Evolutionary conservation across 2,113 vertebrate species (phyloP).

Genomic region (Theropithecus gelada): DNA sequence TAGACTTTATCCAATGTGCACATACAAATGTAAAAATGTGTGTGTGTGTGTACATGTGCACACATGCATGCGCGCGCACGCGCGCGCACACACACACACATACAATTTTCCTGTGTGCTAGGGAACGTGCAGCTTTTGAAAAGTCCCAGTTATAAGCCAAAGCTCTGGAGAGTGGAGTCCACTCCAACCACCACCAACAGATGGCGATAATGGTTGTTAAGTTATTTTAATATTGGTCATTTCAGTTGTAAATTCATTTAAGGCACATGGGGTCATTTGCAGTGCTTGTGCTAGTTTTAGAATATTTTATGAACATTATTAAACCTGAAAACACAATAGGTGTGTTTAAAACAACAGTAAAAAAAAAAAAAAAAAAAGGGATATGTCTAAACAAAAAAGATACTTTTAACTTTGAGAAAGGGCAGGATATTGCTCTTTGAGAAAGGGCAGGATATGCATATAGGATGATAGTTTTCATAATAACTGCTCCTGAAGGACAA

Average conservation of each 20-base stretch:
- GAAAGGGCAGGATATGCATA: not conserved
- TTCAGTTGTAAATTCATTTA: constrained; percentile 7
- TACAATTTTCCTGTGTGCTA: not conserved
- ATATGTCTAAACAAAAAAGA: not conserved
- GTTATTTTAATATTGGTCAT: constrained; percentile 38
- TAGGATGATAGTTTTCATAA: not conserved
- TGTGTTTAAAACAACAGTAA: not conserved
- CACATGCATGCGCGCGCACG: fast-evolving
- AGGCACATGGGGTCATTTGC: not conserved
- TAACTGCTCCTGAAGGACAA: not conserved
- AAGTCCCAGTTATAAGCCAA: not conserved
- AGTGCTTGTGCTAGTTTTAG: not conserved
- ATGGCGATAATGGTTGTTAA: constrained; percentile 59
- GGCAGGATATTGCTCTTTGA: not conserved
- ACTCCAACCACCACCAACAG: constrained; percentile 63
- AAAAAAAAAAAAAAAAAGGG: not conserved
- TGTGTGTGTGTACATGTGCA: fast-evolving
- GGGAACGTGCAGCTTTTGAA: not conserved
- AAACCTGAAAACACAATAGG: not conserved
- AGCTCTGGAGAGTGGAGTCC: not conserved
- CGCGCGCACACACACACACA: fast-evolving
- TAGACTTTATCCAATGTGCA: not conserved
- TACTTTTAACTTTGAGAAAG: constrained; percentile 1
- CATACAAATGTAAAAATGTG: not conserved
- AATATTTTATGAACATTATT: not conserved